Evolutionary conservation across 2,797 vertebrate species (phyloP).

Genomic region (Enteromius paludinosus): DNA sequence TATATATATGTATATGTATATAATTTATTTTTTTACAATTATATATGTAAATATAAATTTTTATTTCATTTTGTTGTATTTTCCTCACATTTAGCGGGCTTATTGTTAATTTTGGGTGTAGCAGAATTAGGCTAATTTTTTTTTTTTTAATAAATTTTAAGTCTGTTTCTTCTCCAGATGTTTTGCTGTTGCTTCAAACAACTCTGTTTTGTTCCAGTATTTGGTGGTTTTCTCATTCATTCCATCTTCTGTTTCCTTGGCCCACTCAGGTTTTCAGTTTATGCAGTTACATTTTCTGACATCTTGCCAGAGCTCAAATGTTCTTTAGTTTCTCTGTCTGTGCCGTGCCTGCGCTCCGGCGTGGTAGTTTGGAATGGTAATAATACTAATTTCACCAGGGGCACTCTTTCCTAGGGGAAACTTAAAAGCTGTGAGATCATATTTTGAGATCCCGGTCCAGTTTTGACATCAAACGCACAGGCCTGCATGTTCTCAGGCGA

Average conservation of each 20-base stretch:
- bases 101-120: slow-evolving; percentile 13
- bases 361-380: slow-evolving; percentile 37
- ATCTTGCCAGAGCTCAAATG: slow-evolving; percentile 5
- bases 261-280: slow-evolving; percentile 29
- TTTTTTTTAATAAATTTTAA: not conserved
- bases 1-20: too few species aligned
- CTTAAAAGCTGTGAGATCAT: slow-evolving; percentile 53
- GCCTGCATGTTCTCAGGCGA: slow-evolving; percentile 28
- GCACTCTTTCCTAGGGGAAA: slow-evolving; percentile 38
- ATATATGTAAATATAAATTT: not conserved
- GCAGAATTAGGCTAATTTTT: not conserved
- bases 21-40: too few species aligned
- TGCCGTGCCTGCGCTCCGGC: not conserved
- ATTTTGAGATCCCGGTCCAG: slow-evolving; percentile 43
- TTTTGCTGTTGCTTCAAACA: slow-evolving; percentile 38
- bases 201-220: slow-evolving; percentile 30
- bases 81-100: not conserved
- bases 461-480: slow-evolving; percentile 35
- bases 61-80: not conserved
- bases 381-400: slow-evolving; percentile 45
- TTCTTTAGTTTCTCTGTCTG: slow-evolving; percentile 32
- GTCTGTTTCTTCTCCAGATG: slow-evolving; percentile 18
- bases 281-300: slow-evolving; percentile 26
- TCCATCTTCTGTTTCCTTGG: slow-evolving; percentile 22
- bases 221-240: slow-evolving; percentile 37